These are phyloP conservation scores for Dinomys branickii DNA, from an alignment of 2,113 vertebrate species.

Conservation along the genomic window DNA sequence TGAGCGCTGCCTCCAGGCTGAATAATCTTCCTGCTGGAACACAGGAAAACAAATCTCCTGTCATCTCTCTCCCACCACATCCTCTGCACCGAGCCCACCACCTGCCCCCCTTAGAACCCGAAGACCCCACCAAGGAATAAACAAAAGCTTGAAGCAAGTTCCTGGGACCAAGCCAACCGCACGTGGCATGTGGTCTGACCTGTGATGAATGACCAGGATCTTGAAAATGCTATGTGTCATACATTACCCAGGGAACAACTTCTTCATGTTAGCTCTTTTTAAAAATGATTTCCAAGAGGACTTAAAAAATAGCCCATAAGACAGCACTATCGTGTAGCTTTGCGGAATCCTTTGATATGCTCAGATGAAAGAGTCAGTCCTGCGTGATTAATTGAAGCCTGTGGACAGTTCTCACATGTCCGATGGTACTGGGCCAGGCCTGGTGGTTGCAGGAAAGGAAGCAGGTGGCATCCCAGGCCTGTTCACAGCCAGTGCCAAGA, in stretches of 20 bases:
- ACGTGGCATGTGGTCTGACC: not conserved
- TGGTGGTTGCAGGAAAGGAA: not conserved
- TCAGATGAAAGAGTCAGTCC: not conserved
- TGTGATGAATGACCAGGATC: conserved; percentile 63
- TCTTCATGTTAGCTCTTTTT: conserved; percentile 50
- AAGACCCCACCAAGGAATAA: conserved; percentile 57
- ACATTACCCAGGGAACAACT: conserved; percentile 33
- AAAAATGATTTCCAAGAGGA: conserved; percentile 62
- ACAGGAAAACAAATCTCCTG: conserved; percentile 37
- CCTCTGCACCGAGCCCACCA: not conserved
- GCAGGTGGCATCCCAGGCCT: not conserved
- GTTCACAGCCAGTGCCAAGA: not conserved
- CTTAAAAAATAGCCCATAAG: not conserved
- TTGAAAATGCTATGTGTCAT: conserved; percentile 40
- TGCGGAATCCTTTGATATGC: conserved; percentile 16
- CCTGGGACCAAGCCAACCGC: conserved; percentile 36
- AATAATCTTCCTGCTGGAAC: conserved; percentile 22
- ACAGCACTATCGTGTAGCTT: not conserved
- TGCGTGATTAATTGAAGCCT: not conserved
- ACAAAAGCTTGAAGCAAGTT: conserved; percentile 35
- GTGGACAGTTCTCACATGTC: not conserved
- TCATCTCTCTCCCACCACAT: conserved; percentile 20
- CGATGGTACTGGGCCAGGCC: not conserved
- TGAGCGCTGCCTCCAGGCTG: conserved; percentile 12
- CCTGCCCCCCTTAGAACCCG: not conserved